phyloP scores from a whole-genome alignment of 2,797 vertebrate genomes.

The Smutsia gigantea region DNA sequence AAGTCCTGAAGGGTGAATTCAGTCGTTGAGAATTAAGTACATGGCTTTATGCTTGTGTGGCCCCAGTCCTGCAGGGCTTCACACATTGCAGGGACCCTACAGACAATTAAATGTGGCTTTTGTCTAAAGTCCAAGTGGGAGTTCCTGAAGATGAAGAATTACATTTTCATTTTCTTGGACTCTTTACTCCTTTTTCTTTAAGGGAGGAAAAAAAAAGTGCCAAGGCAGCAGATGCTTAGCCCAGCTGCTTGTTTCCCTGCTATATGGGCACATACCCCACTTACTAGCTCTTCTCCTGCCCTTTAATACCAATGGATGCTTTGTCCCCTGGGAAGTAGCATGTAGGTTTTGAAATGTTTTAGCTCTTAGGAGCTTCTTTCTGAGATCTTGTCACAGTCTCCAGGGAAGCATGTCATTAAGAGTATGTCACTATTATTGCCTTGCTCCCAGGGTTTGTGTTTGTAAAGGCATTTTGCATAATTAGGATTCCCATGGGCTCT shows the following conservation, averaged over 20 bases:
- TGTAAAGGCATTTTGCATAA: slow-evolving; percentile 45
- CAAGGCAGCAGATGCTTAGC: background rate
- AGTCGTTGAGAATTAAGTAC: background rate
- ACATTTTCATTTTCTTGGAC: background rate
- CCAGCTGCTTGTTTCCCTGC: background rate
- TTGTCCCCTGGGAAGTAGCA: background rate
- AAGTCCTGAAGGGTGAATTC: background rate
- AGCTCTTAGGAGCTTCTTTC: slow-evolving; percentile 6
- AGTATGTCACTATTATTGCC: background rate
- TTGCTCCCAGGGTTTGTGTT: slow-evolving; percentile 33
- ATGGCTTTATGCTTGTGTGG: background rate
- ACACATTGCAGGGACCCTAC: background rate
- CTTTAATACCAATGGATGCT: background rate
- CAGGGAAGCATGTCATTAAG: background rate
- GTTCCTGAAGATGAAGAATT: background rate
- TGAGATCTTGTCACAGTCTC: slow-evolving; percentile 32
- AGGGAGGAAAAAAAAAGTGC: background rate
- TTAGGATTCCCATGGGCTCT: slow-evolving; percentile 5
- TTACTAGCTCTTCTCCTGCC: background rate
- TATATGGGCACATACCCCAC: background rate
- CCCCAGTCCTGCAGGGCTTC: background rate
- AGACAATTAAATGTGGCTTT: background rate
- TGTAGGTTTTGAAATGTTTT: slow-evolving; percentile 19
- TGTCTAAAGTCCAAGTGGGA: background rate
- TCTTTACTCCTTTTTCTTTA: background rate